phyloP scores from a whole-genome alignment of 2,113 vertebrate species.

The Callipepla squamata region DNA sequence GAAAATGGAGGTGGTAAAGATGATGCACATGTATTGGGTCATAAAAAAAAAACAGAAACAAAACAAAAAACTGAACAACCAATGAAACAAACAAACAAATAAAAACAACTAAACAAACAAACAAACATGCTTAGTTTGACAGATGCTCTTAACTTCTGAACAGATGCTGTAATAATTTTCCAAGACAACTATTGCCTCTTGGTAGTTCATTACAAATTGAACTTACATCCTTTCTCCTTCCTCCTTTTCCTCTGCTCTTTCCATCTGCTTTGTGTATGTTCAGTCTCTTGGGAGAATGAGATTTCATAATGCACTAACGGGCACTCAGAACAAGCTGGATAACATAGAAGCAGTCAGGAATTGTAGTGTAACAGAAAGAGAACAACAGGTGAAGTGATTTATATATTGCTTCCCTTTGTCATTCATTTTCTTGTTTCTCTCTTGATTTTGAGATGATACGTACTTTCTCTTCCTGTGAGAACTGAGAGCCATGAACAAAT shows the following conservation, averaged over 20 bases:
- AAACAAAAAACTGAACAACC: too few species aligned
- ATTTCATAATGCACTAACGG: slow-evolving; percentile 4
- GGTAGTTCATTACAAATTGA: background rate
- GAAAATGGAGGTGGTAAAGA: background rate
- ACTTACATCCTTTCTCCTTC: background rate
- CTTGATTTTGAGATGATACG: background rate
- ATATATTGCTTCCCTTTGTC: background rate
- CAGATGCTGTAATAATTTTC: background rate
- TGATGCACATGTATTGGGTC: too few species aligned
- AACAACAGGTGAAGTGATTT: background rate
- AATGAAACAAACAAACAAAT: too few species aligned
- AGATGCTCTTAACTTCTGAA: background rate
- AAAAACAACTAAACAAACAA: too few species aligned
- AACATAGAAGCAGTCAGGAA: background rate
- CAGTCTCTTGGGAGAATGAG: background rate
- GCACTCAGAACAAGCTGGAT: background rate
- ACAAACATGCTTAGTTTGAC: background rate
- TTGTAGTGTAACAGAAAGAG: background rate
- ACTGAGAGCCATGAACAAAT: background rate
- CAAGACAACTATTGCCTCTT: background rate
- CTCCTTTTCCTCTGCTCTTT: background rate
- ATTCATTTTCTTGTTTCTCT: background rate
- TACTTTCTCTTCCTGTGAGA: background rate
- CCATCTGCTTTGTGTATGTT: background rate
- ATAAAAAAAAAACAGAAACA: accelerated